Evolutionary conservation across 1,140 invertebrate species (phyloP), one percentile per base, ranked within the genome.

Genomic region (Bombus vancouverensis): DNA sequence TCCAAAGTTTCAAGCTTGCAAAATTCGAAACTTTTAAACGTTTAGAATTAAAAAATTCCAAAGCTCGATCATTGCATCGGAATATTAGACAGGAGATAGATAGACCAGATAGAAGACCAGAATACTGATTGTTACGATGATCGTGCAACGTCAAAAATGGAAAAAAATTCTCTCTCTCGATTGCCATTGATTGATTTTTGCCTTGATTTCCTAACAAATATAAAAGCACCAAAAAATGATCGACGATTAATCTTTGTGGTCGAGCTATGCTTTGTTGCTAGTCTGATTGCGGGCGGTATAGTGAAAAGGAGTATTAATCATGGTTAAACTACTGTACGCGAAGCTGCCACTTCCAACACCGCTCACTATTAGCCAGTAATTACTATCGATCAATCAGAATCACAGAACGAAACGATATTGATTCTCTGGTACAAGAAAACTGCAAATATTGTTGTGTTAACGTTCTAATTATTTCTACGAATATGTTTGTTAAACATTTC

Each of bases 281-380:
- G 79, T 79, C 74, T 18, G 39, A 37, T 82, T 42, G 65, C 34
- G 53, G 47, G n/a, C n/a, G 13, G 39, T 76, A 80, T 66, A 47
- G 34, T 8, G 44, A 25, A 39, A 57, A 70, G 53, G 42, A 47
- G n/a, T 88, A 88, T 88, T 88, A 88, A 88, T 88, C 76, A 88
- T 28, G 65, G 74, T 88, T 88, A 88, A 88, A 88, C 70, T 62
- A 39, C 44, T 37, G 76, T 32, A 39, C 32, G 37, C 32, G 42
- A 59, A 76, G 42, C 68, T 84, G 53, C 34, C 70, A 71, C 68
- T 44, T 34, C 42, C 66, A 88, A 72, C 66, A 34, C 3, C 42
- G 72, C 39, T 88, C 37, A 34, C n/a, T 34, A 74, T 82, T 82
- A 65, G 13, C 32, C 42, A 10, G 53, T 42, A 62, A 74, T 81